Evolutionary conservation across 2,888 invertebrate species (phyloP), one percentile per base, ranked within the genome.

Genomic region (Phania funesta): DNA sequence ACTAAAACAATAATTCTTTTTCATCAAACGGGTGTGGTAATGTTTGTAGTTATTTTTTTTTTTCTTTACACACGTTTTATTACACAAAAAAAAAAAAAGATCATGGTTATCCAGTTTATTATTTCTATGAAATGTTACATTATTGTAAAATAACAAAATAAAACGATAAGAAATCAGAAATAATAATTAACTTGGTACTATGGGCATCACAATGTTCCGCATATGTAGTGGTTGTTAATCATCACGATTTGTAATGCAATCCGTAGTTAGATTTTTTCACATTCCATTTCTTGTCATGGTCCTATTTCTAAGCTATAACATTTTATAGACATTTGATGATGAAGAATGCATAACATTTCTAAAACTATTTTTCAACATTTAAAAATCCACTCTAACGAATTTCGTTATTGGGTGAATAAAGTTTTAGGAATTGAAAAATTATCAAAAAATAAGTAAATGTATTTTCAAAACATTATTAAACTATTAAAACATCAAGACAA

Each of bases 161-260:
- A 46, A 48, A 71, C 16, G 24, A 50, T 18, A 16, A 48, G n/a
- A 58, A 67, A 58, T 67, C 29, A 75, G 24, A 75, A 50, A 75
- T 48, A 56, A 41, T 35, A 48, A 73, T 46, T 3, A 35, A 16
- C 11, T 2, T 48, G 20, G 35, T n/a, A 46, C 29, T 4, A 29
- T 58, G 24, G 22, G 11, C 11, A 35, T 56, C 11, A 38, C 13
- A 16, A 13, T 26, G 48, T 20, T 38, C 4, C 7, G n/a, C n/a
- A n/a, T 3, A 41, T 13, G 26, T 41, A 32, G 11, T 64, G 41
- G n/a, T 41, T 74, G 64, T 78, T 78, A 58, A 70, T 78, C 74
- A 82, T 78, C 82, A 75, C 74, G 74, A 70, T 75, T 78, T 82
- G 65, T 75, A 82, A 78, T 64, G 74, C 78, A 75, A 82, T 29